A percentile compares a stretch with the other conserved stretches of the same genome.
These are phyloP conservation scores for Apomyelois bistriatella DNA, from an alignment of 2,888 invertebrate species.

Conservation along the genomic window DNA sequence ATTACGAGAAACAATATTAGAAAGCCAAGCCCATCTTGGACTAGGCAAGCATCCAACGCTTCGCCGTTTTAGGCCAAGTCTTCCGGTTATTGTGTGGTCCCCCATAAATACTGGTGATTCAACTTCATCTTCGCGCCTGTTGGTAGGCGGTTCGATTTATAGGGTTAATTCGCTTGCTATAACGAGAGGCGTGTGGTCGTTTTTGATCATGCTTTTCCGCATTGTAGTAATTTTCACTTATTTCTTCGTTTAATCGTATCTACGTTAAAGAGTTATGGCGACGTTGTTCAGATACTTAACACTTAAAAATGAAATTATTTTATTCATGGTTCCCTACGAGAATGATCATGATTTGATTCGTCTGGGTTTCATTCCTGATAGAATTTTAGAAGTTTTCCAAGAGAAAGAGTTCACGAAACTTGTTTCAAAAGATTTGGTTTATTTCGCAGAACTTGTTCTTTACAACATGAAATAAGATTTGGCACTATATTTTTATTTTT, in stretches of 20 bases:
- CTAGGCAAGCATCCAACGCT: background rate
- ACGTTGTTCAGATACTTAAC: too few species aligned
- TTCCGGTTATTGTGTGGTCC: slow-evolving; percentile 10
- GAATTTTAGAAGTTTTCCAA: too few species aligned
- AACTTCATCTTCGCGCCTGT: background rate
- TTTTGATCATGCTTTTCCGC: slow-evolving; percentile 2
- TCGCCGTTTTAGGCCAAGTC: slow-evolving; percentile 3
- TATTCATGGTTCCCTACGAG: too few species aligned
- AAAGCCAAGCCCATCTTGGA: slow-evolving; percentile 1
- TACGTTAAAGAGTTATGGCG: too few species aligned
- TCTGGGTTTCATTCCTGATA: too few species aligned
- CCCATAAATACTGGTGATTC: slow-evolving; percentile 5
- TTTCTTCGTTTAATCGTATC: background rate
- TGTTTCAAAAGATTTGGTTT: too few species aligned
- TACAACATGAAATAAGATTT: too few species aligned
- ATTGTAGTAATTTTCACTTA: slow-evolving; percentile 2
- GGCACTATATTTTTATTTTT: too few species aligned
- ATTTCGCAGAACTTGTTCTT: too few species aligned
- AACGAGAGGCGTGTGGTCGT: background rate
- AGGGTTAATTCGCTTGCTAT: background rate
- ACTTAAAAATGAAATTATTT: too few species aligned
- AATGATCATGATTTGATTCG: too few species aligned
- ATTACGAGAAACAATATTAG: background rate
- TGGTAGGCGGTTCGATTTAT: slow-evolving; percentile 2
- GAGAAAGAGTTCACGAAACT: too few species aligned